Percentiles rank a stretch among this genome's conserved stretches.
phyloP scores from a whole-genome alignment of 2,888 invertebrate genomes.

The Eupeodes latifasciatus region DNA sequence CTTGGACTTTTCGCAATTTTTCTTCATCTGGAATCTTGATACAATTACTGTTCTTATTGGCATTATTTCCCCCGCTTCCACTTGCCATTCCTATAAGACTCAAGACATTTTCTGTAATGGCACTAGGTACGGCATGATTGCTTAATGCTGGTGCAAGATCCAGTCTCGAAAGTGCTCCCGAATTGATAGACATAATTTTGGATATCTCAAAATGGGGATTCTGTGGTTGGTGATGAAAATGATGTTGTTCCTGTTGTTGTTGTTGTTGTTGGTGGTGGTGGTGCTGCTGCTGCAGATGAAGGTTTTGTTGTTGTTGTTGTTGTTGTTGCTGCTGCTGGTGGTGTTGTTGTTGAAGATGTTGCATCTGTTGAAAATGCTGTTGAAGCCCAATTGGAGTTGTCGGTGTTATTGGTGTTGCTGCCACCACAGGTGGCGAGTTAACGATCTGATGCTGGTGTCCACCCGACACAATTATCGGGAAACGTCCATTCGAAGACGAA shows the following conservation, averaged over 20 bases:
- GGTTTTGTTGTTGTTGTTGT: constrained; percentile 44
- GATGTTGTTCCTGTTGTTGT: constrained; percentile 41
- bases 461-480: constrained; percentile 64
- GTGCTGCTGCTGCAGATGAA: constrained; percentile 47
- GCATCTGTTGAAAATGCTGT: constrained; percentile 58
- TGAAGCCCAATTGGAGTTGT: constrained; percentile 58
- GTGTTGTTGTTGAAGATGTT: constrained; percentile 43
- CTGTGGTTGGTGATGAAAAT: constrained; percentile 43
- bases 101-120: constrained; percentile 82
- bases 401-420: constrained; percentile 57
- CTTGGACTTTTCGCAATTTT: constrained; percentile 81
- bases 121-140: constrained; percentile 80
- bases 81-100: constrained; percentile 78
- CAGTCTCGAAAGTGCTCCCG: constrained; percentile 54
- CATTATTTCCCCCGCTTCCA: constrained; percentile 61
- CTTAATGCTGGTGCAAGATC: constrained; percentile 58
- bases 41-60: constrained; percentile 71
- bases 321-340: constrained; percentile 7
- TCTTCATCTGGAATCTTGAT: constrained; percentile 81
- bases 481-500: constrained; percentile 68
- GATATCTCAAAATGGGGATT: constrained; percentile 66
- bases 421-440: constrained; percentile 52
- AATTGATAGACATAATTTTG: constrained; percentile 63
- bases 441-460: constrained; percentile 46
- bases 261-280: constrained; percentile 52